A percentile compares a stretch with the other conserved stretches of the same genome.
These are phyloP conservation scores for Dreissena polymorpha DNA, from an alignment of 1,140 invertebrate species.

Conservation along the genomic window DNA sequence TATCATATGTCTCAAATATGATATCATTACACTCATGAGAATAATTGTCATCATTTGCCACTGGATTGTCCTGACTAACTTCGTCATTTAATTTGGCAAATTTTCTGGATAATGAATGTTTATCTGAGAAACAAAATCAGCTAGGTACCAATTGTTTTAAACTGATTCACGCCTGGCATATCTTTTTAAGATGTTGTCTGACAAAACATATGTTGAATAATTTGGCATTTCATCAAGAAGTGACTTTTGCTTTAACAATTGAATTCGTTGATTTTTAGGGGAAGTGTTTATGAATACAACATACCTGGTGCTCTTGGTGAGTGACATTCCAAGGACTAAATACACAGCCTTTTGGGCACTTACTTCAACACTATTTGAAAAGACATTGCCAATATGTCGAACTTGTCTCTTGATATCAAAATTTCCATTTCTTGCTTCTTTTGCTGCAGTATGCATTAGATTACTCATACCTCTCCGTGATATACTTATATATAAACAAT, in stretches of 20 bases:
- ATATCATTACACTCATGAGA: constrained; percentile 15
- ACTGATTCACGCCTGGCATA: neutral
- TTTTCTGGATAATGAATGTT: constrained; percentile 46
- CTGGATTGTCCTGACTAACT: constrained; percentile 30
- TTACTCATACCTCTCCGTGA: no score
- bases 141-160: constrained; percentile 35
- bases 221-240: no score
- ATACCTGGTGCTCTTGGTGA: constrained; percentile 53
- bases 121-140: constrained; percentile 49
- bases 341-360: constrained; percentile 4
- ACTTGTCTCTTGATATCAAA: no score
- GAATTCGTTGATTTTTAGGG: neutral
- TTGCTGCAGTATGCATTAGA: no score
- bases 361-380: constrained; percentile 1
- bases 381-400: constrained; percentile 34
- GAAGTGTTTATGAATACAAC: constrained; percentile 17
- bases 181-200: constrained; percentile 12
- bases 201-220: neutral
- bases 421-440: no score
- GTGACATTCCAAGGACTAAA: constrained; percentile 55
- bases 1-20: constrained; percentile 1
- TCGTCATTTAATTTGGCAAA: constrained; percentile 4
- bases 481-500: no score
- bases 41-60: constrained; percentile 50
- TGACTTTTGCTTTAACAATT: constrained; percentile 6